Evolutionary conservation across 2,113 vertebrate genomes (phyloP).

Genomic region (Crotalus tigris): DNA sequence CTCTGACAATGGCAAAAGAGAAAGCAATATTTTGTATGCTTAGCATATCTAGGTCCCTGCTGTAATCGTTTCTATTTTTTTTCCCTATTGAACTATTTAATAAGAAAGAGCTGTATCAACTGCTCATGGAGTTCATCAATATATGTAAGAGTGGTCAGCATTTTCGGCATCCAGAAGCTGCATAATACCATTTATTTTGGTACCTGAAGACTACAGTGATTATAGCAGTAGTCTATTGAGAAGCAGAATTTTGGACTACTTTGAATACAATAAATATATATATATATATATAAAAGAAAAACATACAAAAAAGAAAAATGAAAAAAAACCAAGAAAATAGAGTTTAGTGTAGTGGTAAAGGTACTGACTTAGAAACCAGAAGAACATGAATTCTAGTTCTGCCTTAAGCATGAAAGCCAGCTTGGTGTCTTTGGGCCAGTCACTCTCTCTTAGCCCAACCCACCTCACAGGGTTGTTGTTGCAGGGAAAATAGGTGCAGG

Average conservation of each 20-base stretch:
- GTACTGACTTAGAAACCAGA: neutral
- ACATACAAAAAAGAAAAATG: no score
- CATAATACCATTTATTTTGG: neutral
- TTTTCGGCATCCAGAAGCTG: neutral
- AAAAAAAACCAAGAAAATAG: neutral
- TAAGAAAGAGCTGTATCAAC: neutral
- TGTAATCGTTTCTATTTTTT: conserved; percentile 41
- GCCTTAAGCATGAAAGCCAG: neutral
- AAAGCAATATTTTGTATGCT: conserved; percentile 15
- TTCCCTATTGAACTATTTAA: conserved; percentile 24
- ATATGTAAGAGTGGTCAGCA: neutral
- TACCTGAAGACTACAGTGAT: neutral
- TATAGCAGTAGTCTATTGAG: neutral
- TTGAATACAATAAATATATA: neutral
- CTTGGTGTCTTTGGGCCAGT: neutral
- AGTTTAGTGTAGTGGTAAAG: neutral
- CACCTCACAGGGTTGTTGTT: neutral
- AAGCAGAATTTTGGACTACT: neutral
- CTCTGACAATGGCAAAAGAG: conserved; percentile 50
- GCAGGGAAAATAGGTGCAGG: neutral
- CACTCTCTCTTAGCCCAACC: neutral
- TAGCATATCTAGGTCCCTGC: neutral
- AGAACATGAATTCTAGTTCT: neutral
- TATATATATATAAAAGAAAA: no score
- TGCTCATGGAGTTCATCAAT: neutral